A percentile compares a stretch with the other conserved stretches of the same genome.
phyloP scores from a whole-genome alignment of 2,797 vertebrate genomes.

The Gephyroberyx darwinii region DNA sequence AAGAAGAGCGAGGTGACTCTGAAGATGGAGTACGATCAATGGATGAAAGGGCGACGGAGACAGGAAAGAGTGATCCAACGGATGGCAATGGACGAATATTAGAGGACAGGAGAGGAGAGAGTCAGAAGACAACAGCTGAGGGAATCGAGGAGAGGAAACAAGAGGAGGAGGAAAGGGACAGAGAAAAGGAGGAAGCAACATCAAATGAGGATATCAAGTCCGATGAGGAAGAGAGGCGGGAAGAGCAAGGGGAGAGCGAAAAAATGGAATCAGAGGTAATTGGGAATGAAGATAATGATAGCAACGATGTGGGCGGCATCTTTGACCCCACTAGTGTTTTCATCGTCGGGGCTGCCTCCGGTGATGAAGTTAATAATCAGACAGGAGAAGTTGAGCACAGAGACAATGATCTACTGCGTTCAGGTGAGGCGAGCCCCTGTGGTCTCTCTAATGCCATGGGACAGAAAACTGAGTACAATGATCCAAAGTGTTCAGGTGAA shows the following conservation, averaged over 20 bases:
- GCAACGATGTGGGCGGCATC: neutral
- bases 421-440: neutral
- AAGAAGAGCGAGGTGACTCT: neutral
- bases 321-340: neutral
- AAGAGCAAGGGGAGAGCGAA: neutral
- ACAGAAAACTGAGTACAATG: neutral
- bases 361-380: conserved; percentile 9
- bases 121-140: neutral
- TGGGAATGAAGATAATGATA: conserved; percentile 3
- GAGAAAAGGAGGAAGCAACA: neutral
- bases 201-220: neutral
- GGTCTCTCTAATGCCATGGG: neutral
- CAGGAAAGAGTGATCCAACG: neutral
- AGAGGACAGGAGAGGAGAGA: conserved; percentile 1
- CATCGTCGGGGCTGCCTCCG: neutral
- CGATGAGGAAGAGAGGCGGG: neutral
- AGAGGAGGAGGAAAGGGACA: neutral
- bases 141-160: neutral
- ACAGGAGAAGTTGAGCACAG: neutral
- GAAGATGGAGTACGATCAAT: neutral
- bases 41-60: neutral
- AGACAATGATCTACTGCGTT: conserved; percentile 1
- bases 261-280: neutral
- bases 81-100: neutral
- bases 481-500: conserved; percentile 7